Evolutionary conservation across 2,113 vertebrate species (phyloP).

Genomic region (Benitochromis conjunctus): DNA sequence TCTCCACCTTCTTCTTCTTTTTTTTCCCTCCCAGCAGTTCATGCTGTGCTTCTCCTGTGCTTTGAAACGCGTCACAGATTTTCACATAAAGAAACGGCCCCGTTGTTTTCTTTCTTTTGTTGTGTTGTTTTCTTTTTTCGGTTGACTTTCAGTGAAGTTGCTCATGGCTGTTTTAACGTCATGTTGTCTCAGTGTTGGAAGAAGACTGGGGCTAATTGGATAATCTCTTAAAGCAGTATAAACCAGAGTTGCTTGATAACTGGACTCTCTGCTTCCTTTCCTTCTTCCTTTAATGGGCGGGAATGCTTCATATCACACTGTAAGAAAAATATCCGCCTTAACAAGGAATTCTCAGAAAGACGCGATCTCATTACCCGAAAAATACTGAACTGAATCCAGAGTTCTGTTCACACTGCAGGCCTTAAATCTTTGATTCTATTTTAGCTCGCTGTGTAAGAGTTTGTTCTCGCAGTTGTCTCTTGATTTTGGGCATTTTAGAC

Average conservation of each 20-base stretch:
- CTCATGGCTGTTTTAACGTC: conserved; percentile 40
- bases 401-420: neutral
- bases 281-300: neutral
- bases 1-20: conserved; percentile 39
- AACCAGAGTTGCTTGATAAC: conserved; percentile 36
- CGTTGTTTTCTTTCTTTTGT: neutral
- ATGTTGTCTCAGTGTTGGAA: conserved; percentile 35
- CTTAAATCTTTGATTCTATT: neutral
- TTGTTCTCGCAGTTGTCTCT: neutral
- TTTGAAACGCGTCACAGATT: conserved; percentile 52
- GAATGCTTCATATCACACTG: neutral
- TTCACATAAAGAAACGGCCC: conserved; percentile 27
- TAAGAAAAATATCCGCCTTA: neutral
- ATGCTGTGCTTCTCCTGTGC: conserved; percentile 62
- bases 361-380: neutral
- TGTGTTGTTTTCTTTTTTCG: neutral
- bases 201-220: conserved; percentile 59
- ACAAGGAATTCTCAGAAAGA: neutral
- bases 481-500: neutral
- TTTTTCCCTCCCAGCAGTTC: conserved; percentile 35
- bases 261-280: conserved; percentile 34
- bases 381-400: neutral
- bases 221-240: neutral
- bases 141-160: conserved; percentile 40
- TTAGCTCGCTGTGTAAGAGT: neutral